Conservation (phyloP, 2,797 vertebrate genomes). For the Periparus ater region DNA sequence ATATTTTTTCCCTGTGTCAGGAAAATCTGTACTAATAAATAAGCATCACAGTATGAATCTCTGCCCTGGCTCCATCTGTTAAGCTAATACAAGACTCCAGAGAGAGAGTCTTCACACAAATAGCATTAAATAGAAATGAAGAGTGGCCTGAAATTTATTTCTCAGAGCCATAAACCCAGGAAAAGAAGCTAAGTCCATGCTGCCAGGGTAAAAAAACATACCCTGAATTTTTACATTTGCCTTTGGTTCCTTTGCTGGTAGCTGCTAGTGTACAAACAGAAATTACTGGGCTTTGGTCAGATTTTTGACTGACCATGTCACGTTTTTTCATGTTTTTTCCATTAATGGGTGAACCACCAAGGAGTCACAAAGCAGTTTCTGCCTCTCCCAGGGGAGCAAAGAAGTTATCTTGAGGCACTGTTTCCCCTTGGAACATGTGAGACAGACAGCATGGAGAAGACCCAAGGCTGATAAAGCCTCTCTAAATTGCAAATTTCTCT, state of each 20-base stretch:
- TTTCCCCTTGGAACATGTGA: background rate
- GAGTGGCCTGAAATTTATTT: background rate
- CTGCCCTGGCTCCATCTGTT: slow-evolving; percentile 38
- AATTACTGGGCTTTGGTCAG: background rate
- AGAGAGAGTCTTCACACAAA: background rate
- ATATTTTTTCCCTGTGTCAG: slow-evolving; percentile 18
- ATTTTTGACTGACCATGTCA: background rate
- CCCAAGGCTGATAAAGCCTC: background rate
- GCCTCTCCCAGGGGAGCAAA: background rate
- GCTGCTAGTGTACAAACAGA: background rate
- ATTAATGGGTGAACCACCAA: background rate
- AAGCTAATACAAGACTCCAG: background rate
- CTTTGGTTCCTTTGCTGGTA: rapidly evolving
- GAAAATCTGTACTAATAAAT: slow-evolving; percentile 38
- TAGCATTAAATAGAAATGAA: background rate
- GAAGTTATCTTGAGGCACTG: background rate
- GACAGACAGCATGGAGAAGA: background rate
- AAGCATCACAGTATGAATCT: background rate
- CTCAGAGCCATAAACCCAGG: background rate
- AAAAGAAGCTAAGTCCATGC: background rate
- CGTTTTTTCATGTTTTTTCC: background rate
- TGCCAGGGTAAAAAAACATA: background rate
- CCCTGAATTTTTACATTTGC: background rate
- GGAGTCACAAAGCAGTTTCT: background rate
- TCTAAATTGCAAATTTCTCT: background rate